A percentile compares a stretch with the other conserved stretches of the same genome.
phyloP scores from a whole-genome alignment of 1,140 invertebrate genomes.

The Solenopsis fugax region DNA sequence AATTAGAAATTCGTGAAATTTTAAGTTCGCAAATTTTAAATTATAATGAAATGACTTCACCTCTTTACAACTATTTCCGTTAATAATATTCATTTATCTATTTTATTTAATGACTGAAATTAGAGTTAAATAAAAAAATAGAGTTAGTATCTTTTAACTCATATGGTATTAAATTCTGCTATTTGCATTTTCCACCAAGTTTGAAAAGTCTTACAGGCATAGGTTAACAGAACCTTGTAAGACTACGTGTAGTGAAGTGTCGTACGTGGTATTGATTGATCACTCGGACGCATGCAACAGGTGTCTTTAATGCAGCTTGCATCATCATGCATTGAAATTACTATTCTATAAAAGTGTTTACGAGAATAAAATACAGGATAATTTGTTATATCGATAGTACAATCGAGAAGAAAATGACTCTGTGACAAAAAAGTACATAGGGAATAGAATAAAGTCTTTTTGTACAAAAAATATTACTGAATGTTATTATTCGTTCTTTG shows the following conservation, averaged over 20 bases:
- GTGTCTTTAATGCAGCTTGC: slow-evolving; percentile 46
- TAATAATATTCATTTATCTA: not conserved
- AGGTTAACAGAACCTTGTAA: not conserved
- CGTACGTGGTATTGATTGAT: slow-evolving; percentile 47
- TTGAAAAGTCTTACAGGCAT: not conserved
- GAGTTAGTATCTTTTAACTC: not conserved
- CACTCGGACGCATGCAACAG: slow-evolving; percentile 31
- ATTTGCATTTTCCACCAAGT: not conserved
- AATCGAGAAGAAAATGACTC: not conserved
- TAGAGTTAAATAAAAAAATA: not conserved
- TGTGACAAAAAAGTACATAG: not conserved
- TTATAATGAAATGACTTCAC: not conserved
- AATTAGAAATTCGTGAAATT: not conserved
- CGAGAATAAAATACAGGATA: not conserved
- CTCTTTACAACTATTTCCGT: not conserved
- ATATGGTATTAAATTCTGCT: not conserved
- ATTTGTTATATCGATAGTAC: not conserved
- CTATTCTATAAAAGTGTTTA: not conserved
- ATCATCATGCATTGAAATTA: slow-evolving; percentile 32
- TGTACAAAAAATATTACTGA: not conserved
- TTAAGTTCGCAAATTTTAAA: not conserved
- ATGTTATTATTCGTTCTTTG: not conserved
- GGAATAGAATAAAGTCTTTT: not conserved
- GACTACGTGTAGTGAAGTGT: not conserved
- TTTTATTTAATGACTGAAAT: not conserved